Conservation (phyloP, 2,888 invertebrate species). For the Rhaphigaster nebulosa region DNA sequence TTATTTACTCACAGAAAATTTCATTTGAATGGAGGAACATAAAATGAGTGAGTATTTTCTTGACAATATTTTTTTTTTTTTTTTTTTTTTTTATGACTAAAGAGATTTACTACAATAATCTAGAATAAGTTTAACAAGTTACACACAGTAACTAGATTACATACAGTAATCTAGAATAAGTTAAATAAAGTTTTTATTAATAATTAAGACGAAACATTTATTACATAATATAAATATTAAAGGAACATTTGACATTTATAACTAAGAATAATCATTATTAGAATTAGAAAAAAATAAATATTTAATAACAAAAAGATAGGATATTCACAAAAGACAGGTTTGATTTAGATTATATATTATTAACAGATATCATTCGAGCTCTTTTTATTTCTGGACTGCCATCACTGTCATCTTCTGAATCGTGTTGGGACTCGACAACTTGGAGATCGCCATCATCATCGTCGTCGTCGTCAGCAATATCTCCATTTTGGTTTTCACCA, state of each 20-base stretch:
- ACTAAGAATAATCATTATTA: not conserved
- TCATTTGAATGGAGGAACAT: not conserved
- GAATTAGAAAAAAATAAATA: slow-evolving; percentile 27
- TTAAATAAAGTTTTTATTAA: not conserved
- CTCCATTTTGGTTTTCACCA: not conserved
- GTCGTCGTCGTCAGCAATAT: not conserved
- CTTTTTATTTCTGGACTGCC: slow-evolving; percentile 3
- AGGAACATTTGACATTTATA: slow-evolving; percentile 21
- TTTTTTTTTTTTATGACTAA: not conserved
- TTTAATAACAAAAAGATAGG: slow-evolving; percentile 1
- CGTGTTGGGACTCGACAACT: not conserved
- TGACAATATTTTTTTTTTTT: not conserved
- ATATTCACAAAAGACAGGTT: not conserved
- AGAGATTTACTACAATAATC: not conserved
- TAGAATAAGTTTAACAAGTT: too few relatives aligned
- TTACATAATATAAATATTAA: slow-evolving; percentile 13
- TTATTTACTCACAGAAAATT: not conserved
- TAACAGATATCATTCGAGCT: not conserved
- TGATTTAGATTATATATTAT: not conserved
- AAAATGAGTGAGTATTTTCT: not conserved
- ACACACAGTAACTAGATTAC: too few relatives aligned
- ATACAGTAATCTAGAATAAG: not conserved
- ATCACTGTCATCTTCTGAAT: not conserved
- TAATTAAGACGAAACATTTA: not conserved
- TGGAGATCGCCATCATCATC: slow-evolving; percentile 7